Evolutionary conservation across 2,888 invertebrate species (phyloP).

Genomic region (Antheraea yamamai): DNA sequence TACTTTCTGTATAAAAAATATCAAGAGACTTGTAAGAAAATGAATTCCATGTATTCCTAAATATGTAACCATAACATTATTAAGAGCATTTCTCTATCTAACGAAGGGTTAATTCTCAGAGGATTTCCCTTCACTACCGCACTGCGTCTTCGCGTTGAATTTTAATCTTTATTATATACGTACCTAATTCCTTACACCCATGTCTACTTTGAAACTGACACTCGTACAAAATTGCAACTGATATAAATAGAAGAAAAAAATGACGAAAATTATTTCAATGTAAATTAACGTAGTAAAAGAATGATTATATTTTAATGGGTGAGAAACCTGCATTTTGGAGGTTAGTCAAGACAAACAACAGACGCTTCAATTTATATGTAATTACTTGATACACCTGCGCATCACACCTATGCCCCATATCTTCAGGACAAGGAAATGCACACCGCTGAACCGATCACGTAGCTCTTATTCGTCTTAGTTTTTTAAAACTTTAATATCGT

Average conservation of each 20-base stretch:
- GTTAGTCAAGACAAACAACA: too few species aligned
- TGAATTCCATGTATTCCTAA: not conserved
- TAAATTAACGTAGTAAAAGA: not conserved
- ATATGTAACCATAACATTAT: constrained; percentile 11
- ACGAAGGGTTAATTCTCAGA: constrained; percentile 1
- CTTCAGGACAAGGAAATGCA: too few species aligned
- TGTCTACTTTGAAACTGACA: not conserved
- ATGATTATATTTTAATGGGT: not conserved
- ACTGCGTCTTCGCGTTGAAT: constrained; percentile 28
- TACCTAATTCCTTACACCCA: not conserved
- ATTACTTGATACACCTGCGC: too few species aligned
- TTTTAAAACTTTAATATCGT: too few species aligned
- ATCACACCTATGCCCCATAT: too few species aligned
- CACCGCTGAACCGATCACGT: too few species aligned
- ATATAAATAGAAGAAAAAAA: not conserved
- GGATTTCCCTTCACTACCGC: constrained; percentile 28
- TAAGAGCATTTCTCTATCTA: not conserved
- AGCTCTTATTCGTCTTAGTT: too few species aligned
- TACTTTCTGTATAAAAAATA: not conserved
- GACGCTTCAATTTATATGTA: too few species aligned
- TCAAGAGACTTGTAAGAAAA: not conserved
- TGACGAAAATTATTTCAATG: not conserved
- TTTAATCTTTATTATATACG: constrained; percentile 17
- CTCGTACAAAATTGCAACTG: not conserved
- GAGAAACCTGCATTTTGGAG: too few species aligned